Evolutionary conservation across 2,888 invertebrate species (phyloP).

Genomic region (Panorpa germanica): DNA sequence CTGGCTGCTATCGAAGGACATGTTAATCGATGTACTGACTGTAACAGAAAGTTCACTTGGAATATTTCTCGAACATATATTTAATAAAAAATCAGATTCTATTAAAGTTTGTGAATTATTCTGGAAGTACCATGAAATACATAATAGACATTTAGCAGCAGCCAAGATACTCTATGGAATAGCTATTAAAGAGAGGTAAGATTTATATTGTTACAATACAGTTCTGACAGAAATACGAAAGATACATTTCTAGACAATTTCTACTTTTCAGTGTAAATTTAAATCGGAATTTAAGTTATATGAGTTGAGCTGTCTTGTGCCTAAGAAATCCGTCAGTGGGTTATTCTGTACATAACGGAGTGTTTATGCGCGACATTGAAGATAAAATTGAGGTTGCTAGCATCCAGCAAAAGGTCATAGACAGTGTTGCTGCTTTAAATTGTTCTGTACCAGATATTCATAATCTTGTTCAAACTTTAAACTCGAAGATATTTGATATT

Average conservation of each 20-base stretch:
- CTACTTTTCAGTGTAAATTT: conserved; percentile 32
- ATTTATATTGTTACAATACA: neutral
- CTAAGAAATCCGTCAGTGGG: conserved; percentile 74
- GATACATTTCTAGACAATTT: neutral
- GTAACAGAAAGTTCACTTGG: conserved; percentile 27
- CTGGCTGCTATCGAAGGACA: conserved; percentile 70
- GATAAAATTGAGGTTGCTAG: too few species aligned
- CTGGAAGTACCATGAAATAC: conserved; percentile 93
- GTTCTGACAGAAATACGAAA: neutral
- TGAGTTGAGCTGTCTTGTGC: conserved; percentile 88
- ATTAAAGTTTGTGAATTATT: conserved; percentile 56
- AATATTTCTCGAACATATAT: conserved; percentile 23
- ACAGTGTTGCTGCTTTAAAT: too few species aligned
- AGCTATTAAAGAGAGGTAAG: conserved; percentile 33
- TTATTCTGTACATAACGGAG: conserved; percentile 49
- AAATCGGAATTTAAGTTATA: too few species aligned
- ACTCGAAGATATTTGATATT: too few species aligned
- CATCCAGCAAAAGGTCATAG: too few species aligned
- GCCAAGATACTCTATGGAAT: conserved; percentile 78
- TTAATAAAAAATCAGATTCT: conserved; percentile 32
- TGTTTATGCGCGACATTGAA: conserved; percentile 72
- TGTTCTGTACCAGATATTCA: too few species aligned
- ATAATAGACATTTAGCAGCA: conserved; percentile 79
- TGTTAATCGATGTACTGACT: conserved; percentile 45
- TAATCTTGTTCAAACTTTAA: too few species aligned